phyloP scores from a whole-genome alignment of 2,113 vertebrate genomes.

The Rhynchopsitta pachyrhyncha region DNA sequence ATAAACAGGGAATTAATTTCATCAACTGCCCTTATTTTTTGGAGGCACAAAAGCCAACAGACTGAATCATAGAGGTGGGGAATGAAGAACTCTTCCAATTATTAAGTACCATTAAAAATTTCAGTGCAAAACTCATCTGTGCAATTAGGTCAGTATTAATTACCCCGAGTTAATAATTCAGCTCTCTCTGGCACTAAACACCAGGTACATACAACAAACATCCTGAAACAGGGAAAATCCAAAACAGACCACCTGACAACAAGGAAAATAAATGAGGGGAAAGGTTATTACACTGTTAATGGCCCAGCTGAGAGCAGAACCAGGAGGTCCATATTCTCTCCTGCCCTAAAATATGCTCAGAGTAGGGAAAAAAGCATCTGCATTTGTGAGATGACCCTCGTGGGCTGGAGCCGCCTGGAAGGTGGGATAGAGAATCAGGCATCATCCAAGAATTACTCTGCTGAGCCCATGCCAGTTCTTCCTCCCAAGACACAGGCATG shows the following conservation, averaged over 20 bases:
- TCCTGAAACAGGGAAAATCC: not conserved
- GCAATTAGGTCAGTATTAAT: constrained; percentile 54
- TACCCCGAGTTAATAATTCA: not conserved
- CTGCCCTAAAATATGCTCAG: not conserved
- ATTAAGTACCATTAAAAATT: constrained; percentile 24
- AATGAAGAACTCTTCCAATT: not conserved
- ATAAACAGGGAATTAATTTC: not conserved
- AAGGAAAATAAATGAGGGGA: not conserved
- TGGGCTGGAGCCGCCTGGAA: not conserved
- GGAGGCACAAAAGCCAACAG: not conserved
- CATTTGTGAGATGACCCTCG: not conserved
- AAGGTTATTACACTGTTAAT: not conserved
- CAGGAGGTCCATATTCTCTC: not conserved
- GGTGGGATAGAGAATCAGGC: not conserved
- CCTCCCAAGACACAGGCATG: not conserved
- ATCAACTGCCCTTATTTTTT: not conserved
- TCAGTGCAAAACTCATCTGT: not conserved
- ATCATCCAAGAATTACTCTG: not conserved
- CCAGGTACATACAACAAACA: not conserved
- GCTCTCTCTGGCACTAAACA: not conserved
- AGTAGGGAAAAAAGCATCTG: not conserved
- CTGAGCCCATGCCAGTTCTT: not conserved
- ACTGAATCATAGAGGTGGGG: not conserved
- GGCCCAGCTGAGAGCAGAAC: not conserved
- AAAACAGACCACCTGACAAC: not conserved